These are phyloP conservation scores for Narcine bancroftii DNA, from an alignment of 2,113 vertebrate species.

Conservation along the genomic window DNA sequence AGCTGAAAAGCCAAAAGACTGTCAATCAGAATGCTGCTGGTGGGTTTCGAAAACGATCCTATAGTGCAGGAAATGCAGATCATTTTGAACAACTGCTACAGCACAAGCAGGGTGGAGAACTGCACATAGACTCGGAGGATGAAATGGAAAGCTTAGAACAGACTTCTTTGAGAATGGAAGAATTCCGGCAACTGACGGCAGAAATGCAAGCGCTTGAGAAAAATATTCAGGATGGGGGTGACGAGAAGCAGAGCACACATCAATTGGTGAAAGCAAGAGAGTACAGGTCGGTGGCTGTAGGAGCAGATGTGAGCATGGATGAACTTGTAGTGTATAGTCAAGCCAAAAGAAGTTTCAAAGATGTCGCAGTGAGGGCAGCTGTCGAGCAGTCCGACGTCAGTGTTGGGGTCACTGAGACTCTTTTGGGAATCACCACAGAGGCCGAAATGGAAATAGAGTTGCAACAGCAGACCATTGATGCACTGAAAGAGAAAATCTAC, in stretches of 20 bases:
- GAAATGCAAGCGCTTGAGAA: constrained; percentile 85
- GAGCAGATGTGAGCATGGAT: constrained; percentile 72
- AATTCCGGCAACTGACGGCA: constrained; percentile 82
- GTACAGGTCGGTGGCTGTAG: constrained; percentile 67
- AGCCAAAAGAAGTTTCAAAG: constrained; percentile 48
- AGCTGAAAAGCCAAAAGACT: constrained; percentile 70
- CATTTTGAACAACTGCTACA: constrained; percentile 69
- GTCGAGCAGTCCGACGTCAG: constrained; percentile 53
- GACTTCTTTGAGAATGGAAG: constrained; percentile 69
- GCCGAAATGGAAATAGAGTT: constrained; percentile 80
- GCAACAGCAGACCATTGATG: constrained; percentile 85
- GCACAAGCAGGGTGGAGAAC: constrained; percentile 61
- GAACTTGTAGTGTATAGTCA: constrained; percentile 55
- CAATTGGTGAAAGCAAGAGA: constrained; percentile 44
- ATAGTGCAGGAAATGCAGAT: constrained; percentile 80
- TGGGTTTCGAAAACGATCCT: constrained; percentile 78
- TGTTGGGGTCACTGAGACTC: constrained; percentile 74
- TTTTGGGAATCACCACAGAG: constrained; percentile 81
- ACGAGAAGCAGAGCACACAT: constrained; percentile 43
- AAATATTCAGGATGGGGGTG: constrained; percentile 68
- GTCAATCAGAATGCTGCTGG: constrained; percentile 47
- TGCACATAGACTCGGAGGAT: constrained; percentile 74
- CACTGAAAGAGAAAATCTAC: constrained; percentile 88
- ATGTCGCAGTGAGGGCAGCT: constrained; percentile 64
- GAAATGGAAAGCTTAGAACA: constrained; percentile 70